These are phyloP conservation scores for Lasioglossum vierecki DNA, from an alignment of 2,888 invertebrate genomes.

Conservation along the genomic window DNA sequence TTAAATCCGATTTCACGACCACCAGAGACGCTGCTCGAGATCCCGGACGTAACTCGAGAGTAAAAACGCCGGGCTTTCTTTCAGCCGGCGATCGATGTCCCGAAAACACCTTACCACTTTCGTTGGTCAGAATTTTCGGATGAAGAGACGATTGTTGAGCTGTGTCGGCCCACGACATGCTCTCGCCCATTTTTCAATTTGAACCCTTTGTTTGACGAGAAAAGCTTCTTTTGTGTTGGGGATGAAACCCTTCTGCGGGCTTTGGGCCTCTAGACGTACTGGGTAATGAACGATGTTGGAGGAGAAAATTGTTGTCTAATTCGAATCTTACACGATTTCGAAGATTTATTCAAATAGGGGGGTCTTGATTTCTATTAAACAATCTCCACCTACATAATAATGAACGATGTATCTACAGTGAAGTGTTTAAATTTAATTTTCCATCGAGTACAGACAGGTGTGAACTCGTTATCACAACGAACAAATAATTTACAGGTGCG, in stretches of 20 bases:
- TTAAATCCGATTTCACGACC: constrained; percentile 30
- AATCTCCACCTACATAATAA: not conserved
- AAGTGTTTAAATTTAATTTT: not conserved
- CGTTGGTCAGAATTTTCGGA: not conserved
- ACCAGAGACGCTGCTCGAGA: constrained; percentile 2
- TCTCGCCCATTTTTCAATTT: not conserved
- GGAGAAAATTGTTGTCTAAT: not conserved
- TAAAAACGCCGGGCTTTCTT: not conserved
- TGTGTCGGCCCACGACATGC: not conserved
- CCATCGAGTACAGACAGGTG: not conserved
- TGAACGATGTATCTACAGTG: not conserved
- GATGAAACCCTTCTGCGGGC: not conserved
- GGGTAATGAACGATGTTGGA: not conserved
- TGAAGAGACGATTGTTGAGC: not conserved
- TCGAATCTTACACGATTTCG: too few relatives aligned
- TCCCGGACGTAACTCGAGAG: constrained; percentile 14
- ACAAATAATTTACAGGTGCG: not conserved
- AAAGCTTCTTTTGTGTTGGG: not conserved
- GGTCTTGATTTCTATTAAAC: not conserved
- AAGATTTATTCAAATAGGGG: not conserved
- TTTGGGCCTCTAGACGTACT: not conserved
- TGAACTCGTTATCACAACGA: not conserved
- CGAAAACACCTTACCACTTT: not conserved
- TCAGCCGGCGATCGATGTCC: constrained; percentile 1
- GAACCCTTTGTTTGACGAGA: not conserved